Percentiles rank a stretch among this genome's conserved stretches.
Conservation (phyloP, 2,113 vertebrate genomes). For the Phalacrocorax pelagicus region DNA sequence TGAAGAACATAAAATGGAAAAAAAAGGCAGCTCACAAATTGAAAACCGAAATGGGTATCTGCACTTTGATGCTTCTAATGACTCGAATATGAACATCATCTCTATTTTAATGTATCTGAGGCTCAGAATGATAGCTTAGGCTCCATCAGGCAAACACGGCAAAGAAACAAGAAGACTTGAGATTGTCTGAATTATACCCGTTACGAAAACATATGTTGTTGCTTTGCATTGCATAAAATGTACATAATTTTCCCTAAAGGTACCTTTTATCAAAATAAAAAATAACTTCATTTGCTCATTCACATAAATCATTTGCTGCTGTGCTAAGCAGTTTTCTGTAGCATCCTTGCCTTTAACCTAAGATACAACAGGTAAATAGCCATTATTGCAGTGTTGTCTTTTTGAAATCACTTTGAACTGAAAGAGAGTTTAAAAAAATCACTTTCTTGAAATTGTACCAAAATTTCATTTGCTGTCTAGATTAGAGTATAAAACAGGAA, state of each 20-base stretch:
- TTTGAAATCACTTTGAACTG: not conserved
- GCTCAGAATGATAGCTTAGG: not conserved
- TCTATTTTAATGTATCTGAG: not conserved
- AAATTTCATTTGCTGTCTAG: not conserved
- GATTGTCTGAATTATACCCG: not conserved
- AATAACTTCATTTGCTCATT: not conserved
- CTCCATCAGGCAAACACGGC: not conserved
- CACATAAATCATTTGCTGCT: not conserved
- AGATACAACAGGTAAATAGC: not conserved
- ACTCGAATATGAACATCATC: not conserved
- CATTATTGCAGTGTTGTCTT: not conserved
- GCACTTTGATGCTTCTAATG: not conserved
- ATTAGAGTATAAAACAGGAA: not conserved
- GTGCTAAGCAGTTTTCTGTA: not conserved
- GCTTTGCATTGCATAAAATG: not conserved
- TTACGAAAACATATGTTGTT: not conserved
- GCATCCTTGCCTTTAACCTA: not conserved
- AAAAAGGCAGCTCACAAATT: not conserved
- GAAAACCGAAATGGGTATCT: not conserved
- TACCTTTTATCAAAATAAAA: not conserved
- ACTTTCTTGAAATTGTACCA: not conserved
- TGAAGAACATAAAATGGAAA: not conserved
- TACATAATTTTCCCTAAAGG: not conserved
- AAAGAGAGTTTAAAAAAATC: not conserved
- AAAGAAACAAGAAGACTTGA: not conserved